Evolutionary conservation across 2,113 vertebrate genomes (phyloP).

Genomic region (Siniperca knerii): DNA sequence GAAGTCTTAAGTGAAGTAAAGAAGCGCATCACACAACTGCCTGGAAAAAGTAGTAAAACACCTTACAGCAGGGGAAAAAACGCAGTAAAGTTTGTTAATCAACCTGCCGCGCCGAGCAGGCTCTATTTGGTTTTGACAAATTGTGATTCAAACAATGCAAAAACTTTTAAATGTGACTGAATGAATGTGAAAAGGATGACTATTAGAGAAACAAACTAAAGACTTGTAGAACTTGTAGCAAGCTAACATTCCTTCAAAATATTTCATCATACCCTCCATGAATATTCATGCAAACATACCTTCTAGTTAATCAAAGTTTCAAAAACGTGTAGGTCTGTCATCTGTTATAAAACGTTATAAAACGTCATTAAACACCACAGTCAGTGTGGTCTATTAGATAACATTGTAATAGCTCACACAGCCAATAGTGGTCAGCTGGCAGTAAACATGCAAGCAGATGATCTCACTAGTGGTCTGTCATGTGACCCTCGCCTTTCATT

Average conservation of each 20-base stretch:
- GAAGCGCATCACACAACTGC: neutral
- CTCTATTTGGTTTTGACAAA: too few species aligned
- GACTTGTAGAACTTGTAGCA: neutral
- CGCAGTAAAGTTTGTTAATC: neutral
- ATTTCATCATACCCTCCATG: neutral
- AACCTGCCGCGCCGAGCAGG: neutral
- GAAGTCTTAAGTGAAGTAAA: neutral
- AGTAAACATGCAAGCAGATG: constrained; percentile 1
- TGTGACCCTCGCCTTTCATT: neutral
- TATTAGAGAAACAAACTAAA: too few species aligned
- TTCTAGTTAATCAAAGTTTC: neutral
- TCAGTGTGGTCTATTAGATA: neutral
- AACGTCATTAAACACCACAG: neutral
- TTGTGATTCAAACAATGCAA: neutral
- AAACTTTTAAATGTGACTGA: neutral
- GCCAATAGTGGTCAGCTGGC: neutral
- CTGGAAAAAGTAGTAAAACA: neutral
- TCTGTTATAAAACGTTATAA: neutral
- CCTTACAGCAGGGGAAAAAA: neutral
- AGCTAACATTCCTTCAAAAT: neutral
- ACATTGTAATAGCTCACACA: neutral
- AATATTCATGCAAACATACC: neutral
- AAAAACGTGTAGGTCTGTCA: neutral
- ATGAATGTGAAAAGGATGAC: too few species aligned
- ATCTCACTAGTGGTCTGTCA: neutral